Percentiles rank a stretch among this genome's conserved stretches.
Evolutionary conservation across 2,797 vertebrate species (phyloP).

Genomic region (Anabacerthia variegaticeps): DNA sequence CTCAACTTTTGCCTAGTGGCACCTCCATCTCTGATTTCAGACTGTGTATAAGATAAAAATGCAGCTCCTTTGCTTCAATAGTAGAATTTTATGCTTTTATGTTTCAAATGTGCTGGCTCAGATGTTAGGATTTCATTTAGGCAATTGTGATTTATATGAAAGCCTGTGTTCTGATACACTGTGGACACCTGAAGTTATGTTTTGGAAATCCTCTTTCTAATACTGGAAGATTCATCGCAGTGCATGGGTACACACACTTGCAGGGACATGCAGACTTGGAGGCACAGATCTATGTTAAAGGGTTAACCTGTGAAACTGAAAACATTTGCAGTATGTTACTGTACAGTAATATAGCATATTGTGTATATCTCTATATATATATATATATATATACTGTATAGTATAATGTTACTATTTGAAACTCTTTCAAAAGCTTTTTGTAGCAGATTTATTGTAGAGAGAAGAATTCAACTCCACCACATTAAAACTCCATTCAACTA

Average conservation of each 20-base stretch:
- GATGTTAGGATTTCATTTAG: not conserved
- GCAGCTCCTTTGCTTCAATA: not conserved
- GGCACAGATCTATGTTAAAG: not conserved
- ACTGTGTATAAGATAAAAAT: not conserved
- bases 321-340: not conserved
- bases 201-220: not conserved
- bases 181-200: not conserved
- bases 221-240: rapidly evolving
- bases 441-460: not conserved
- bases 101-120: not conserved
- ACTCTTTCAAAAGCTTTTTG: not conserved
- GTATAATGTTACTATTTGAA: not conserved
- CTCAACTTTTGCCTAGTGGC: not conserved
- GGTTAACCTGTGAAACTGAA: not conserved
- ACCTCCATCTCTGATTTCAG: not conserved
- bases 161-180: not conserved
- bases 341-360: no score
- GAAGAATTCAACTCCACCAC: rapidly evolving
- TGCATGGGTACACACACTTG: rapidly evolving
- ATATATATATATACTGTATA: no score
- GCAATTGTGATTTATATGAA: rapidly evolving
- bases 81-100: not conserved
- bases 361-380: no score
- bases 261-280: not conserved
- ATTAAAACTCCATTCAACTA: not conserved